phyloP scores from a whole-genome alignment of 1,140 invertebrate species.

The Condylostylus longicornis region DNA sequence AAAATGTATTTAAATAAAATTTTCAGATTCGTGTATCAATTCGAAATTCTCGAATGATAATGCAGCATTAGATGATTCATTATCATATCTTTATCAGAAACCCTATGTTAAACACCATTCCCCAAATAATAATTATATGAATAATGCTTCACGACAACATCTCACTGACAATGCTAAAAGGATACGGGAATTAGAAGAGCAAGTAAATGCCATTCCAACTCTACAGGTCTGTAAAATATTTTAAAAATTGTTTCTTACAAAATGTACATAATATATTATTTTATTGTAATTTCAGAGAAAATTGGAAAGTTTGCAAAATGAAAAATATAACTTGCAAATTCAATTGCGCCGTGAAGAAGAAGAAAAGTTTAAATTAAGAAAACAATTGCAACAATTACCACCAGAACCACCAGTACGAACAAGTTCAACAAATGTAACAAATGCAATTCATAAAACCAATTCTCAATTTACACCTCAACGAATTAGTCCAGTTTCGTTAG shows the following conservation, averaged over 20 bases:
- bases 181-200: slow-evolving; percentile 66
- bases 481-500: slow-evolving; percentile 25
- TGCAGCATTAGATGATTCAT: too few relatives aligned
- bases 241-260: neutral
- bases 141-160: too few relatives aligned
- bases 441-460: slow-evolving; percentile 16
- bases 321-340: slow-evolving; percentile 49
- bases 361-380: slow-evolving; percentile 29
- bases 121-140: too few relatives aligned
- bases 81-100: too few relatives aligned
- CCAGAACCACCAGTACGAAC: slow-evolving; percentile 17
- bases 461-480: slow-evolving; percentile 27
- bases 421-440: slow-evolving; percentile 11
- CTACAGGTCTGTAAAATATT: slow-evolving; percentile 44
- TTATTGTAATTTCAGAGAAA: slow-evolving; percentile 37
- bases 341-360: slow-evolving; percentile 40
- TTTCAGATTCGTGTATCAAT: too few relatives aligned
- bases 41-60: too few relatives aligned
- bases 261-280: neutral
- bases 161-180: slow-evolving; percentile 63
- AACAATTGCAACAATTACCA: slow-evolving; percentile 31
- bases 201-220: slow-evolving; percentile 69
- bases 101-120: too few relatives aligned
- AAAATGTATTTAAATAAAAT: too few relatives aligned
- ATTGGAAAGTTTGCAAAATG: slow-evolving; percentile 54